These are phyloP conservation scores for Sinocyclocheilus grahami DNA, from an alignment of 2,113 vertebrate genomes.

Conservation along the genomic window DNA sequence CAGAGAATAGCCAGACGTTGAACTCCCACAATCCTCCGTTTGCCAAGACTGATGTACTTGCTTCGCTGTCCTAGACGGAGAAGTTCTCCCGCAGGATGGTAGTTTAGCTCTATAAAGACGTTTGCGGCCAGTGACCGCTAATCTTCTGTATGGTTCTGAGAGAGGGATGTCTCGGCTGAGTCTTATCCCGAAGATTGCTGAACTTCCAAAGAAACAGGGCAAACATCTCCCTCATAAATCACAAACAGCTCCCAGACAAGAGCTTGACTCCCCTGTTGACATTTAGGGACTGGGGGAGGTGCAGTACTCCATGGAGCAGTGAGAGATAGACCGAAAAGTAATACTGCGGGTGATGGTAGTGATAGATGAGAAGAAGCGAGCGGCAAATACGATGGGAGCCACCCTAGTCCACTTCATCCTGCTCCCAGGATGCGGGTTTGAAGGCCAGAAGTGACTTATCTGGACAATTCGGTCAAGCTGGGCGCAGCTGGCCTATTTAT, in stretches of 20 bases:
- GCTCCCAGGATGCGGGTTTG: constrained; percentile 27
- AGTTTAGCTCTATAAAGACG: constrained; percentile 20
- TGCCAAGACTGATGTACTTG: constrained; percentile 38
- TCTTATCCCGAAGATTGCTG: constrained; percentile 28
- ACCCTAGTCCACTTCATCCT: constrained; percentile 8
- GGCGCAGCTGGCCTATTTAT: constrained; percentile 52
- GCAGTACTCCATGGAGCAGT: constrained; percentile 34
- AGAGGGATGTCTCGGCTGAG: constrained; percentile 21
- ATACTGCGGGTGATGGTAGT: constrained; percentile 13
- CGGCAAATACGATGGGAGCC: constrained; percentile 33
- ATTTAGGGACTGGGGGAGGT: constrained; percentile 43
- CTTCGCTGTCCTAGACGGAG: constrained; percentile 34
- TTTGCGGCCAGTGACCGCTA: neutral
- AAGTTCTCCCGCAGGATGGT: constrained; percentile 1
- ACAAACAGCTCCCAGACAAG: constrained; percentile 46
- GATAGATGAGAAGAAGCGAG: constrained; percentile 40
- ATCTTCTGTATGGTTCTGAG: constrained; percentile 27
- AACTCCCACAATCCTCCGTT: constrained; percentile 38
- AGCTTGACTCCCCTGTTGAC: constrained; percentile 49
- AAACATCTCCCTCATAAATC: constrained; percentile 54
- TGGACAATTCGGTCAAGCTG: constrained; percentile 12
- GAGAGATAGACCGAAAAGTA: constrained; percentile 7
- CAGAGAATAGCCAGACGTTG: constrained; percentile 49
- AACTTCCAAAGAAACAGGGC: constrained; percentile 43
- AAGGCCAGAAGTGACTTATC: constrained; percentile 42